Base-by-base conservation (phyloP, 2,888 invertebrate species). In the Drosophila borborema region DNA sequence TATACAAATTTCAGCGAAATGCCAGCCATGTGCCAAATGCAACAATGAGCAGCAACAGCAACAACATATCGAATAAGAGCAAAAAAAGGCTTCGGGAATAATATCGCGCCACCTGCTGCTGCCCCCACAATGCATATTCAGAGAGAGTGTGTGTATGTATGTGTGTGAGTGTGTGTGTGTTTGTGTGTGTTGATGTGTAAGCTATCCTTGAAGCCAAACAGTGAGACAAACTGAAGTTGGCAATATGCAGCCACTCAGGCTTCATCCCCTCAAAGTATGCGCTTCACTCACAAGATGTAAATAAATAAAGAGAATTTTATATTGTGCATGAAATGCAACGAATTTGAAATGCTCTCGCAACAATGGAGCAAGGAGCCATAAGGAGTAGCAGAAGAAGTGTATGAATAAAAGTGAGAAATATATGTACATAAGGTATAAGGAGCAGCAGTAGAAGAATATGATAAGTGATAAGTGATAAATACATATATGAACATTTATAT, bases 281-380 rank as follows among this genome's bases (percentile, higher is more conserved):
- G 70, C 79, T 81, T 77, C 81, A 80, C 81, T 81, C 72, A 78
- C 82, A 72, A 60, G 56, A 14, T 72, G 71, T 84, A 80, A 86
- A 84, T 86, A 85, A 85, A 79, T 82, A 84, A 86, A 73, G 71
- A 72, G 72, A 34, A 46, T 36, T 23, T 60, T 31, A 12, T 23
- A 10, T 41, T 8, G 6, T 14, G 12, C 8, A 5, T 12, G 1
- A n/a, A 56, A 4, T 36, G 36, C 40, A 41, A 14, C 64, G 38
- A 54, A 36, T 14, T 18, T 34, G 20, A n/a, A 9, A 54, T 77
- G 43, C 72, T 40, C 69, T 73, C 14, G 23, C 14, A 9, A 23
- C 23, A 16, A 16, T n/a, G 23, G 10, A 41, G 12, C 16, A 16
- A 20, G 0, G 0, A 6, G 5, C 2, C 23, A 28, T 6, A 23